Evolutionary conservation across 2,797 vertebrate genomes (phyloP), one percentile per base, ranked within the genome.

Genomic region (Phoxinus dragarum): DNA sequence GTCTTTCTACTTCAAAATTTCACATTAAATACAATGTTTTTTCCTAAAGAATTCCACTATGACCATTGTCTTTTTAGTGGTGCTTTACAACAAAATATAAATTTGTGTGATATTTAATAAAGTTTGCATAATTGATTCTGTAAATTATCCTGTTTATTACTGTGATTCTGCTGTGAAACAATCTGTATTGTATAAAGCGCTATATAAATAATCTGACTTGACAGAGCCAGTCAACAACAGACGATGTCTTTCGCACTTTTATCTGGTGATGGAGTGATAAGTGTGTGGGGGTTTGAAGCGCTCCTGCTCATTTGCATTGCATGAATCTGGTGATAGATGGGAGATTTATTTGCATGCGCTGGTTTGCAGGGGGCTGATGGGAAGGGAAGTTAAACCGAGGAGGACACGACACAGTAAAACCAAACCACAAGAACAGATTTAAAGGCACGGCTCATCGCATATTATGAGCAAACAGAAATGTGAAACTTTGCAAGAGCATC

Each of bases 261-360:
- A 69, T 54, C 73, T 52, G n/a, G 16, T 86, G 75, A 73, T 81
- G 14, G 12, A 82, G 82, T 89, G 93, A 92, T 92, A 93, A 92
- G 73, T 72, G 81, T 90, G 89, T 86, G 84, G 84, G 47, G 82
- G 86, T 89, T 88, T 81, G 47, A 86, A 44, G 31, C 61, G n/a
- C 19, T 16, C 11, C 17, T 34, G 16, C 31, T 34, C 71, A 92
- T 95, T 95, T 95, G 93, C 93, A 94, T 94, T 80, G 36, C 38
- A 77, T 61, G 54, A 78, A 61, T 4, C 49, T 54, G 83, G 80
- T 84, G 72, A 82, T 44, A 61, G 52, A 61, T 16, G 81, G 74
- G 86, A 89, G 27, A 27, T 56, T 72, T 44, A 93, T 94, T 88
- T 91, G 88, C 85, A 91, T 91, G 81, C 78, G 66, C 42, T 88